Percentiles rank a stretch among this genome's conserved stretches.
These are phyloP conservation scores for Typhlomys cinereus DNA, from an alignment of 2,113 vertebrate species.

Conservation along the genomic window DNA sequence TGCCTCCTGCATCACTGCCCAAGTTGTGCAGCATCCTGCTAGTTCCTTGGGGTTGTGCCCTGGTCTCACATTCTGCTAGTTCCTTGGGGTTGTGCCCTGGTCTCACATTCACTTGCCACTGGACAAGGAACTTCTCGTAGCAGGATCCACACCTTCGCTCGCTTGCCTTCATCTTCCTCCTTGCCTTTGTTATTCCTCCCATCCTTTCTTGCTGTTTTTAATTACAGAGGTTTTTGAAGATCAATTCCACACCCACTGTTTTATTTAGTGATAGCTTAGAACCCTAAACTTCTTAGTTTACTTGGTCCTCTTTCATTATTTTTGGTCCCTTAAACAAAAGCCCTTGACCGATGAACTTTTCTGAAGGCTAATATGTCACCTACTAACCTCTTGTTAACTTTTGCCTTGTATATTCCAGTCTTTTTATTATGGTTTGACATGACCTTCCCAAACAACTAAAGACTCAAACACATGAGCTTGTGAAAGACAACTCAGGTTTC, in stretches of 20 bases:
- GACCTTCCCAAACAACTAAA: too few species aligned
- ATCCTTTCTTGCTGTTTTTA: not conserved
- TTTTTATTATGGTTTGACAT: too few species aligned
- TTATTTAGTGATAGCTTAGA: not conserved
- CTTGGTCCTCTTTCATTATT: not conserved
- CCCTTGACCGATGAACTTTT: not conserved
- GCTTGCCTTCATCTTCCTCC: not conserved
- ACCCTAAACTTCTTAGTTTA: not conserved
- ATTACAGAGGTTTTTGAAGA: not conserved
- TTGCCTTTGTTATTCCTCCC: not conserved
- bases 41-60: not conserved
- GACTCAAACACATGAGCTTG: too few species aligned
- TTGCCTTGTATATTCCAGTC: not conserved
- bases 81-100: not conserved
- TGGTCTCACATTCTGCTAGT: not conserved
- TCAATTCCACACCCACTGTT: not conserved
- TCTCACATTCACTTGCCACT: not conserved
- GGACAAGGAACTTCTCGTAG: not conserved
- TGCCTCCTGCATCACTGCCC: not conserved
- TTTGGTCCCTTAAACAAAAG: not conserved
- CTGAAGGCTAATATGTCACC: not conserved
- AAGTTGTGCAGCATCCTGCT: not conserved
- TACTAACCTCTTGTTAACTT: not conserved
- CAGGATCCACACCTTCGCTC: not conserved
- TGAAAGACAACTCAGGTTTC: too few species aligned